Evolutionary conservation across 2,797 vertebrate genomes (phyloP).

Genomic region (Tragopan temminckii): DNA sequence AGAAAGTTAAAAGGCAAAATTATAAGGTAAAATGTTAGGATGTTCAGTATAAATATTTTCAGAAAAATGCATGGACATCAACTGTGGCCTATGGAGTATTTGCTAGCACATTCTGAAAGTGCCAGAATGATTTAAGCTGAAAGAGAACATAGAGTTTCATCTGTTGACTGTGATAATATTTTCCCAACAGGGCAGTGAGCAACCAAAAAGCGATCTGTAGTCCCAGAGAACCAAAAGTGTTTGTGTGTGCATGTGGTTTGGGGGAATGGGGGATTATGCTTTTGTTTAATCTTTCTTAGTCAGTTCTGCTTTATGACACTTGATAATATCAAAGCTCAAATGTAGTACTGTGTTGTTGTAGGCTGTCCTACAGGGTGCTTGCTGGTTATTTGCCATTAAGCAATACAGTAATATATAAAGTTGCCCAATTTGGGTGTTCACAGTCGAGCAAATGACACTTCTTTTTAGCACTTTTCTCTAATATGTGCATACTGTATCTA

Average conservation of each 20-base stretch:
- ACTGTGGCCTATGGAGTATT: neutral
- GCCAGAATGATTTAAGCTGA: neutral
- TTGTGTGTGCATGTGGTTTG: no score
- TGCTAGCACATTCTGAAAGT: neutral
- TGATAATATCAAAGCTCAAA: no score
- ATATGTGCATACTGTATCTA: neutral
- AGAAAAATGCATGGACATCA: neutral
- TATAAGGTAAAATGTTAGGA: rapidly evolving
- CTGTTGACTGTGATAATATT: neutral
- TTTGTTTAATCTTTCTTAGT: neutral
- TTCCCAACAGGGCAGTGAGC: neutral
- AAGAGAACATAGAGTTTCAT: neutral
- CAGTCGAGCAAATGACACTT: neutral
- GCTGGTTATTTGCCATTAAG: no score
- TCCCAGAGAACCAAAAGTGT: neutral
- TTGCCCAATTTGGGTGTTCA: neutral
- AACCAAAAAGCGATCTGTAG: neutral
- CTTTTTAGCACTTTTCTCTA: neutral
- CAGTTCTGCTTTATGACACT: neutral
- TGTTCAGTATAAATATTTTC: neutral
- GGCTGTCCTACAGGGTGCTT: neutral
- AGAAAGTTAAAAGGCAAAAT: neutral
- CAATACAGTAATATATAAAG: no score
- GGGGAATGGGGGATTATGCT: neutral
- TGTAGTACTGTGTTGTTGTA: rapidly evolving